Evolutionary conservation across 2,113 vertebrate genomes (phyloP), one percentile per base, ranked within the genome.

Genomic region (Clupea harengus): DNA sequence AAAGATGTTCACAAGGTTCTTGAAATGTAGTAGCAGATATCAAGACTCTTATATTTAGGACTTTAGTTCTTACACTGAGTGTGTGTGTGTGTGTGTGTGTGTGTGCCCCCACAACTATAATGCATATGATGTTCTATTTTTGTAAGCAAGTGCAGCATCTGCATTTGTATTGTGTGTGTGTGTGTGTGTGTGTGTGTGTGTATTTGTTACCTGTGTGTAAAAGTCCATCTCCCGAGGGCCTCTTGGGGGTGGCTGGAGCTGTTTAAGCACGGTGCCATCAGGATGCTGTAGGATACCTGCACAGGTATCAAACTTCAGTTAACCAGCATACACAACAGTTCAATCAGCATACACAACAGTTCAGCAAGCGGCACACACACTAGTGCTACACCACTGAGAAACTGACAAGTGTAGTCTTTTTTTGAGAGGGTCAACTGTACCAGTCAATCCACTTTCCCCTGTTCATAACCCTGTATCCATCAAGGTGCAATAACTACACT

Each of bases 181-280:
- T 82, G 81, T 52, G 47, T 32, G 45, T 22, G 49, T 18, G 47
- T 78, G 0, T 50, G 64, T 46, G n/a, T 50, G 84, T 39, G 64
- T 52, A 10, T 52, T 28, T 45, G 32, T 45, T 96, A 99, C 98
- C 97, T 94, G 97, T 92, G 94, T 97, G 93, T 99, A 99, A 92
- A 99, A 99, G 88, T 99, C 96, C 92, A 97, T 94, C 92, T 99
- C 98, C 91, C 98, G 95, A 46, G 97, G 97, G 82, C 98, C 98
- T 85, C 98, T 94, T 3, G 98, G 98, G 45, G 98, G 97, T 18
- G 98, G 97, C 89, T 99, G 98, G 49, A 99, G 91, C 91, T 99
- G 98, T 92, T 99, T 99, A 90, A 99, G 93, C 86, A 99, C 98
- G 11, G 98, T 99, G 86, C 98, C 98, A 88, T 99, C 98, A 1